A percentile compares a stretch with the other conserved stretches of the same genome.
Evolutionary conservation across 2,113 vertebrate genomes (phyloP).

Genomic region (Oncorhynchus kisutch): DNA sequence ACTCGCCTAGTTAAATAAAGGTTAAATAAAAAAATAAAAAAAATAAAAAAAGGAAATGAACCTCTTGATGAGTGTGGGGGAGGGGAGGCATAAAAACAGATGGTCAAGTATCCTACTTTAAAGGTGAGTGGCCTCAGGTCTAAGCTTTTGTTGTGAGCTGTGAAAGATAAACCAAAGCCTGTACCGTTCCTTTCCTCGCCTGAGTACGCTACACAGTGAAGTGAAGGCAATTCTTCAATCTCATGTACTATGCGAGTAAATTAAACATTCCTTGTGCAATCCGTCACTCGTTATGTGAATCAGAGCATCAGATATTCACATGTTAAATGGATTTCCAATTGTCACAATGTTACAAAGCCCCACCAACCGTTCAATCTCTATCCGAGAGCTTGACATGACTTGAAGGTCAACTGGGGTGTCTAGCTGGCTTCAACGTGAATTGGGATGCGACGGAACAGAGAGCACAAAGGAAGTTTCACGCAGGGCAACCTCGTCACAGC

Average conservation of each 20-base stretch:
- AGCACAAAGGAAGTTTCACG: constrained; percentile 44
- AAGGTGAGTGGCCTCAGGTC: constrained; percentile 51
- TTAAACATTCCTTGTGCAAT: neutral
- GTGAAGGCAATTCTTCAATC: neutral
- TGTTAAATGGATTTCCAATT: neutral
- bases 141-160: constrained; percentile 37
- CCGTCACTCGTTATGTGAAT: neutral
- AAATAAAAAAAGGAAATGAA: neutral
- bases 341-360: neutral
- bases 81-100: constrained; percentile 42
- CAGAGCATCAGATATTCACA: neutral
- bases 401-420: neutral
- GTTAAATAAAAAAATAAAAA: no score
- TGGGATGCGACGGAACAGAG: constrained; percentile 38
- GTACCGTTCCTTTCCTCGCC: constrained; percentile 24
- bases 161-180: constrained; percentile 44
- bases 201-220: neutral
- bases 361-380: neutral
- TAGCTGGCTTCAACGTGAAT: constrained; percentile 7
- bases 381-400: neutral
- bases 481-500: constrained; percentile 21
- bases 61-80: constrained; percentile 1
- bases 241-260: neutral
- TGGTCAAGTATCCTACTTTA: constrained; percentile 60
- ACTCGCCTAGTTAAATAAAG: no score